These are phyloP conservation scores for Pyralis farinalis DNA, from an alignment of 2,888 invertebrate species.

Conservation along the genomic window DNA sequence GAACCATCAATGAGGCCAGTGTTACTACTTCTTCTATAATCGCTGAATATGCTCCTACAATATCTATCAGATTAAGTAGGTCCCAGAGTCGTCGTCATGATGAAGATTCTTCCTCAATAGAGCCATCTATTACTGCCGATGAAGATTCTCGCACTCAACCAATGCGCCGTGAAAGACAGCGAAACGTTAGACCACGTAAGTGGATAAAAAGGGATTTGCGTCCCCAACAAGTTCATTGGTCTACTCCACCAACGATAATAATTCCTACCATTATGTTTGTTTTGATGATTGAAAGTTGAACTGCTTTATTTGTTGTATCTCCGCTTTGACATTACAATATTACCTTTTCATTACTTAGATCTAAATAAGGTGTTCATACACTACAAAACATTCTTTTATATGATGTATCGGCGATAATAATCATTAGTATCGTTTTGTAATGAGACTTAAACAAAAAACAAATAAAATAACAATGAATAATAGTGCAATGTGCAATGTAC, in stretches of 20 bases:
- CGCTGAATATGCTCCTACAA: neutral
- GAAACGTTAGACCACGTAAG: neutral
- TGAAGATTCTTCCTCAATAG: neutral
- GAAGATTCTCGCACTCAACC: neutral
- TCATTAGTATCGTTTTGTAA: too few species aligned
- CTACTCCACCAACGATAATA: neutral
- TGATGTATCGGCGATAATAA: too few species aligned
- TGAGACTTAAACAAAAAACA: too few species aligned
- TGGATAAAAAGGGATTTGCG: neutral
- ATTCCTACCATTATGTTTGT: too few species aligned
- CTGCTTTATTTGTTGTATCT: too few species aligned
- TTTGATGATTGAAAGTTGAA: too few species aligned
- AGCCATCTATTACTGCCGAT: neutral
- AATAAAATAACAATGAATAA: too few species aligned
- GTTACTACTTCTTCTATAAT: neutral
- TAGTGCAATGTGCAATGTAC: too few species aligned
- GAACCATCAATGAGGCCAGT: neutral
- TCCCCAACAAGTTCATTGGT: neutral
- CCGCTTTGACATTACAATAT: too few species aligned
- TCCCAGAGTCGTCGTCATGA: neutral
- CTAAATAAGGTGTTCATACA: too few species aligned
- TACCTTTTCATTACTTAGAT: too few species aligned
- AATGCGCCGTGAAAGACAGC: neutral
- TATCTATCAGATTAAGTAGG: neutral
- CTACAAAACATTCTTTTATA: too few species aligned